phyloP scores from a whole-genome alignment of 2,113 vertebrate genomes.

The rat (Rattus norvegicus) region DNA sequence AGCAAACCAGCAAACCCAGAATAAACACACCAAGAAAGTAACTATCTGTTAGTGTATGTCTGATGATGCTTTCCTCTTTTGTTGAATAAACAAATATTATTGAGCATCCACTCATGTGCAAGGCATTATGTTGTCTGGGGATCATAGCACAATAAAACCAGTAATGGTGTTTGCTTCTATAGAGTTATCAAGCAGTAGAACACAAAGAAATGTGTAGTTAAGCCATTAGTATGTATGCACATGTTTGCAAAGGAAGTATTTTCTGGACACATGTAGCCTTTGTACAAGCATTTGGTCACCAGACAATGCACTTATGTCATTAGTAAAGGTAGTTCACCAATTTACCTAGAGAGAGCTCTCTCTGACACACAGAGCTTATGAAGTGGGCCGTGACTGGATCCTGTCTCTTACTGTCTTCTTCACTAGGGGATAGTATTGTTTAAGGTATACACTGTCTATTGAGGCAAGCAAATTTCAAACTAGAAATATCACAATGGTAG shows the following conservation, averaged over 20 bases:
- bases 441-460: not conserved
- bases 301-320: not conserved
- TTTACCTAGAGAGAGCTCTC: not conserved
- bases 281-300: not conserved
- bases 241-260: not conserved
- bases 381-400: not conserved
- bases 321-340: not conserved
- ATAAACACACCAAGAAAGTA: conserved; percentile 32
- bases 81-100: not conserved
- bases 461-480: not conserved
- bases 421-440: not conserved
- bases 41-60: not conserved
- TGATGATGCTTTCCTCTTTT: not conserved
- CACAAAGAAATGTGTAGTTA: not conserved
- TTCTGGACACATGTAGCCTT: not conserved
- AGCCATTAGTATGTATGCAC: not conserved
- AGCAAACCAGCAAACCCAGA: not conserved
- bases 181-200: not conserved
- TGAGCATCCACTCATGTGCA: not conserved
- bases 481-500: not conserved
- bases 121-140: not conserved
- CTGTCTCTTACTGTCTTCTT: not conserved
- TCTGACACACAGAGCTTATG: not conserved
- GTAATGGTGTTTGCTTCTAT: not conserved
- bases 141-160: not conserved